Conservation (phyloP, 2,888 invertebrate species). For the Campoplex capitator region DNA sequence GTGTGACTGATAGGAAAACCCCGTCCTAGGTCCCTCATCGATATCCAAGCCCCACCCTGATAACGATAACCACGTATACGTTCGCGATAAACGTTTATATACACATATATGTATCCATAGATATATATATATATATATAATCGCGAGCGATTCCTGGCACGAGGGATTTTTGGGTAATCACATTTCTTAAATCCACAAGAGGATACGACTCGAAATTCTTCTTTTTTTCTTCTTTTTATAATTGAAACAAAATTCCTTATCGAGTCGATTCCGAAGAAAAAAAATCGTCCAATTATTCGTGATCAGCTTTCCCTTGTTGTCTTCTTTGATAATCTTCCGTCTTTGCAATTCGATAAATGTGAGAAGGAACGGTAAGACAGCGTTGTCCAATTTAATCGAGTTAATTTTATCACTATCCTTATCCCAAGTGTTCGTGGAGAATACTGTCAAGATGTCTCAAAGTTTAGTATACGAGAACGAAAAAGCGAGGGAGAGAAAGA, state of each 20-base stretch:
- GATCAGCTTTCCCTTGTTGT: neutral
- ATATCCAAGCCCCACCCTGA: conserved; percentile 83
- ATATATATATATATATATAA: conserved; percentile 13
- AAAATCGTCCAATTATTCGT: neutral
- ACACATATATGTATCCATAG: neutral
- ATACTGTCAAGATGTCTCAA: conserved; percentile 42
- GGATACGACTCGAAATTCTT: neutral
- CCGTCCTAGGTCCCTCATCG: conserved; percentile 81
- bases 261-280: neutral
- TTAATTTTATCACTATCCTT: conserved; percentile 54
- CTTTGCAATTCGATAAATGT: conserved; percentile 22
- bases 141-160: conserved; percentile 26
- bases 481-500: conserved; percentile 14
- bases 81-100: conserved; percentile 72
- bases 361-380: neutral
- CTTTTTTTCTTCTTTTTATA: conserved; percentile 5
- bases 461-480: conserved; percentile 13
- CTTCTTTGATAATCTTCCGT: neutral
- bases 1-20: conserved; percentile 81
- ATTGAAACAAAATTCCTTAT: neutral
- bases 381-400: conserved; percentile 12
- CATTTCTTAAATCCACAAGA: conserved; percentile 16
- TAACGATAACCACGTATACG: conserved; percentile 79
- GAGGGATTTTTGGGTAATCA: conserved; percentile 46
- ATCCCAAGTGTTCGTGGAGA: conserved; percentile 57